These are phyloP conservation scores for Candoia aspera DNA, from an alignment of 2,113 vertebrate species.

Conservation along the genomic window DNA sequence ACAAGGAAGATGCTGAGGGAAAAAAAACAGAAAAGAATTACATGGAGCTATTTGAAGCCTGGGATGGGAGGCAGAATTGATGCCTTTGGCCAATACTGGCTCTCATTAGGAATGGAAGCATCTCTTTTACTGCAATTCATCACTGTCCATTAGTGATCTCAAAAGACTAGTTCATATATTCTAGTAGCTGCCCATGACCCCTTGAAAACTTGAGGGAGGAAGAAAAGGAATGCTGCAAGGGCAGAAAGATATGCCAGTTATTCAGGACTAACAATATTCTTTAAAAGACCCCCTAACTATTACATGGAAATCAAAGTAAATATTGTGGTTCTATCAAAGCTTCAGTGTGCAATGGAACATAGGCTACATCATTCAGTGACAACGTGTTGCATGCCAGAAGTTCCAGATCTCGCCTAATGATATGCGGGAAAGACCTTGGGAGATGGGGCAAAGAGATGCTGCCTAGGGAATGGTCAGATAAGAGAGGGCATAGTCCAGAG, in stretches of 20 bases:
- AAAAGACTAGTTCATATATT: slow-evolving; percentile 3
- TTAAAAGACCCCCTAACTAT: background rate
- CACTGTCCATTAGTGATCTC: slow-evolving; percentile 60
- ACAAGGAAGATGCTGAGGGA: slow-evolving; percentile 61
- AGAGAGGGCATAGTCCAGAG: too few species aligned
- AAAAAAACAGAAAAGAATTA: slow-evolving; percentile 71
- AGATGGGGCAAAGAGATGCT: too few species aligned
- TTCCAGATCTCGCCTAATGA: background rate
- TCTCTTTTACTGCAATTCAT: slow-evolving; percentile 64
- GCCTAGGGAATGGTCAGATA: too few species aligned
- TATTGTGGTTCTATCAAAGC: background rate
- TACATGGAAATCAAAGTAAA: background rate
- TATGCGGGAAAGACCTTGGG: too few species aligned
- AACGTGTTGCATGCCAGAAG: background rate
- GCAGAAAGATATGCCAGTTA: background rate
- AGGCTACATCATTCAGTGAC: background rate
- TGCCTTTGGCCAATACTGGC: slow-evolving; percentile 64
- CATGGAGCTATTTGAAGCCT: slow-evolving; percentile 65
- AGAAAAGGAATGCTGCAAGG: background rate
- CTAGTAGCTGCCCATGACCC: slow-evolving; percentile 31
- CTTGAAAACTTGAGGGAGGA: background rate
- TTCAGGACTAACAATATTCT: background rate
- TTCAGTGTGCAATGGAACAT: background rate
- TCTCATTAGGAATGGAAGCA: slow-evolving; percentile 65
- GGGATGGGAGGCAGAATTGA: slow-evolving; percentile 68